These are phyloP conservation scores for Verasper variegatus DNA, from an alignment of 2,113 vertebrate species.

Conservation along the genomic window DNA sequence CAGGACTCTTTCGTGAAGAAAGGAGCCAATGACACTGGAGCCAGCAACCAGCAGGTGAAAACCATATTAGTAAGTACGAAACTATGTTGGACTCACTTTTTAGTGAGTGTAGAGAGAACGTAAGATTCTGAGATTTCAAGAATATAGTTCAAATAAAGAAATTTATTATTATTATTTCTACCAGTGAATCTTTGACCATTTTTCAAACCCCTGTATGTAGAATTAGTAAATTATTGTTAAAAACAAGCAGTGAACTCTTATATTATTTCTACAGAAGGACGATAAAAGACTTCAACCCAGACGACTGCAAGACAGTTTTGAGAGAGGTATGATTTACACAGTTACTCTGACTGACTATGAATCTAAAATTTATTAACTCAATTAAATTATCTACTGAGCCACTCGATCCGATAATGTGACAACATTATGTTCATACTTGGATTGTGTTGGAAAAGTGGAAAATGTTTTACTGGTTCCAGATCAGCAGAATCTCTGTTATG, in stretches of 20 bases:
- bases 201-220: background rate
- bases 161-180: background rate
- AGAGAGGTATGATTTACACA: conserved; percentile 78
- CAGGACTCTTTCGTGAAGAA: conserved; percentile 90
- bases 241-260: background rate
- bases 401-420: too few species aligned
- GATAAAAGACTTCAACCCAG: conserved; percentile 90
- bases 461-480: too few species aligned
- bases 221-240: background rate
- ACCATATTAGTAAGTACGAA: conserved; percentile 20
- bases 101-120: conserved; percentile 14
- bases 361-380: too few species aligned
- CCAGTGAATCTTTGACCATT: background rate
- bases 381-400: too few species aligned
- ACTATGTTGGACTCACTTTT: background rate
- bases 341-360: background rate
- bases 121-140: background rate
- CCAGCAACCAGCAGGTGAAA: conserved; percentile 78
- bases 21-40: conserved; percentile 85
- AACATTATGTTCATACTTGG: too few species aligned
- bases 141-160: background rate
- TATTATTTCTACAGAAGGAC: conserved; percentile 85
- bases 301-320: conserved; percentile 92
- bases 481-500: too few species aligned
- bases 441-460: too few species aligned